phyloP scores from a whole-genome alignment of 2,113 vertebrate species.

The Anas platyrhynchos region DNA sequence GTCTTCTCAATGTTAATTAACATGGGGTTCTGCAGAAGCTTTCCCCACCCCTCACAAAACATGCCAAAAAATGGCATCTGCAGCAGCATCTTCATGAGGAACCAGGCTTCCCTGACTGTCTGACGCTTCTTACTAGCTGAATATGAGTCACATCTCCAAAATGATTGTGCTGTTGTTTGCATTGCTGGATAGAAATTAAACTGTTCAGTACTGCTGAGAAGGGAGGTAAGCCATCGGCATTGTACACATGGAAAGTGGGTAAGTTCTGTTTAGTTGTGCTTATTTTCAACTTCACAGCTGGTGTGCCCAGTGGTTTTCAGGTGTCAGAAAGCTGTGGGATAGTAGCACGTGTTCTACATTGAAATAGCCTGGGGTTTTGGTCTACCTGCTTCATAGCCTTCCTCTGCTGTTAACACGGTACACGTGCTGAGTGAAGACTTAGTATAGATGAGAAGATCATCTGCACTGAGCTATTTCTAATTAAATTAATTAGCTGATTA shows the following conservation, averaged over 20 bases:
- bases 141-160: background rate
- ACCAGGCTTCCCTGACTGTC: background rate
- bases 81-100: background rate
- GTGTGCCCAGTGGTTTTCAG: background rate
- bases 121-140: background rate
- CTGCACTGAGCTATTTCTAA: background rate
- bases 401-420: background rate
- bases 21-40: background rate
- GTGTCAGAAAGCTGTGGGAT: background rate
- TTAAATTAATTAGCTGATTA: background rate
- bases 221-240: background rate
- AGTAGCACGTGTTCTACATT: background rate
- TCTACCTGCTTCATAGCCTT: background rate
- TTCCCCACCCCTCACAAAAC: background rate
- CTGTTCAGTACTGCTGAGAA: background rate
- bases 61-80: background rate
- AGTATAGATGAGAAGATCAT: background rate
- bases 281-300: background rate
- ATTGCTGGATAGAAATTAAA: background rate
- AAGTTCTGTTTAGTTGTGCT: background rate
- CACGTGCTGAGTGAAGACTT: background rate
- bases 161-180: accelerated
- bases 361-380: background rate
- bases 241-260: background rate
- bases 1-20: background rate